Conservation (phyloP, 2,113 vertebrate genomes). For the Papio anubis region DNA sequence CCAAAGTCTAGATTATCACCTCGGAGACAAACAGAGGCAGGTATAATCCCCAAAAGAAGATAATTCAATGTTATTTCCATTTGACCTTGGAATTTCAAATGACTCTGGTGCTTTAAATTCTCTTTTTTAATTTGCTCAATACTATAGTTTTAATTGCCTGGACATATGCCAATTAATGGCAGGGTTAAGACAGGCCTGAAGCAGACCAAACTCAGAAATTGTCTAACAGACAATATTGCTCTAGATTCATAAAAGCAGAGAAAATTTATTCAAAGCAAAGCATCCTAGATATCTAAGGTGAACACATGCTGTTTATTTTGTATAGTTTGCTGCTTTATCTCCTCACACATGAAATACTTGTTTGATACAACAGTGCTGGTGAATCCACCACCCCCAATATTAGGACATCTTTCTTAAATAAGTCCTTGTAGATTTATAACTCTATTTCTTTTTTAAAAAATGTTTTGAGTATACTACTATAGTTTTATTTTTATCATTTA, state of each 20-base stretch:
- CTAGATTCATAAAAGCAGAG: conserved; percentile 8
- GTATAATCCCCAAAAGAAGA: not conserved
- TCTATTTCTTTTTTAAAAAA: conserved; percentile 31
- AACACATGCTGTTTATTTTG: conserved; percentile 56
- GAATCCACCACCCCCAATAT: not conserved
- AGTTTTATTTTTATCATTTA: conserved; percentile 9
- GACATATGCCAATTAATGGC: not conserved
- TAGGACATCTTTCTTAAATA: conserved; percentile 19
- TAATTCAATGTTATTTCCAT: not conserved
- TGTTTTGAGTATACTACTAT: not conserved
- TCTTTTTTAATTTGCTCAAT: not conserved
- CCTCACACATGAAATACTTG: not conserved
- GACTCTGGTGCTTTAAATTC: not conserved
- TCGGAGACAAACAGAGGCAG: not conserved
- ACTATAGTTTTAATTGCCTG: not conserved
- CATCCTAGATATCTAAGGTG: not conserved
- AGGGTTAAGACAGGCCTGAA: not conserved
- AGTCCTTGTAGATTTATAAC: not conserved
- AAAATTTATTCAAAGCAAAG: not conserved
- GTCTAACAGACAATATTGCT: not conserved
- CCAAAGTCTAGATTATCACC: not conserved
- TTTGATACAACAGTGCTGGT: not conserved
- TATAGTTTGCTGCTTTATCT: conserved; percentile 28
- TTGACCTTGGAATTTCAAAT: not conserved
- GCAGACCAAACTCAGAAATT: not conserved